Evolutionary conservation across 1,140 invertebrate genomes (phyloP), one percentile per base, ranked within the genome.

Genomic region (Dinoponera quadriceps): DNA sequence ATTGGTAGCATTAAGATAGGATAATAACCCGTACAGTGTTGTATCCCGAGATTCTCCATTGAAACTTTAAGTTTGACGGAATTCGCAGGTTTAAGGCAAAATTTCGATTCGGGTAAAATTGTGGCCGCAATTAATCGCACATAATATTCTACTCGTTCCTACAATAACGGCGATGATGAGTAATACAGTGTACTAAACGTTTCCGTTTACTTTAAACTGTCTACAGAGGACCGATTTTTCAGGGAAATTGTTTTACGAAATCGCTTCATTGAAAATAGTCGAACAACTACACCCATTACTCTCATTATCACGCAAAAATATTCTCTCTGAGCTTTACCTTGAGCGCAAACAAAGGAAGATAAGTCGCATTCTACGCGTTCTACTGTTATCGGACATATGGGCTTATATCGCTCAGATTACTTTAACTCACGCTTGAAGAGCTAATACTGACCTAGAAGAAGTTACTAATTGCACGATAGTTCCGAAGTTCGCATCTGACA

Each of bases 391-490:
- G 51, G 29, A 16, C 29, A n/a, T 38, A 13, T 57, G 38, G 38
- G 5, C 18, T 60, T 60, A 27, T 5, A n/a, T 44, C 25, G 48
- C 16, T 38, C 16, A n/a, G 20, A 13, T 14, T 44, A 48, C 60
- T 62, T 20, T 4, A 27, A 22, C 27, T 74, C 27, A 29, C 25
- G n/a, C 14, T 33, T 33, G 29, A 33, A 33, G 29, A 33, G 29
- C 29, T 18, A 74, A 62, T 29, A 49, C 27, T 77, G 60, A 66
- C 44, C 60, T 54, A 77, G 22, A 33, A 66, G 20, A 51, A 65
- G 51, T 16, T 22, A 22, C 27, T n/a, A 25, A 20, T 60, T 65
- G 18, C 55, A 18, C 13, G 38, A 44, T 27, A 33, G 13, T 29
- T 63, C 0, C 44, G 14, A 68, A 44, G 25, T 55, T 75, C 11